Base-by-base conservation (phyloP, 1,140 invertebrate genomes). In the Diachasmimorpha longicaudata region DNA sequence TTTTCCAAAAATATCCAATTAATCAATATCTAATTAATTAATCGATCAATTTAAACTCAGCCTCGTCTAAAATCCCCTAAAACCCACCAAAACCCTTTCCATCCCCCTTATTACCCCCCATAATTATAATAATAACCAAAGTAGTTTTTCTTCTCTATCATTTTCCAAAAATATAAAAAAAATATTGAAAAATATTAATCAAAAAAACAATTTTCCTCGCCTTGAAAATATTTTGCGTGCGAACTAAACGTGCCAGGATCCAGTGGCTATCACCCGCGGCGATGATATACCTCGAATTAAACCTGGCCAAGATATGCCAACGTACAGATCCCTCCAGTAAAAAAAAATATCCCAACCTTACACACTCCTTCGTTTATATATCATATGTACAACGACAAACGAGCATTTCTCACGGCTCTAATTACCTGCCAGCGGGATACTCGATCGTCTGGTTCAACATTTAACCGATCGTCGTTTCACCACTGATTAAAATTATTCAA, bases 351-450 rank as follows among this genome's bases (percentile, higher is more conserved):
- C n/a, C 21, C 25, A 16, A 23, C 31, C 36, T 58, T 37, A 72
- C 23, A 71, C 46, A 46, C 70, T 19, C n/a, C 36, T 14, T 72
- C 48, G 31, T 72, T 36, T 72, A 72, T 52, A 72, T 37, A 72
- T 37, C 31, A 25, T 52, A 16, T 55, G 71, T 58, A 36, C 66
- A 44, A 73, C 71, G 71, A 73, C 55, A 73, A 73, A 73, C 55
- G 71, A 73, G 52, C 71, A 73, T 73, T 73, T 73, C 71, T 73
- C 71, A 73, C 71, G 71, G 52, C 52, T 73, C 71, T 73, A 73
- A 73, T 73, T 73, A 73, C 71, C 71, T 73, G 71, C 71, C 71
- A 73, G 71, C 71, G 71, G 55, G 71, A 37, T 23, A 73, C 71
- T 73, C 71, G 71, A 73, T 73, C 58, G 52, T 52, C 42, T 36